A percentile compares a stretch with the other conserved stretches of the same genome.
phyloP scores from a whole-genome alignment of 1,140 invertebrate genomes.

The Panagrolaimus sp. region DNA sequence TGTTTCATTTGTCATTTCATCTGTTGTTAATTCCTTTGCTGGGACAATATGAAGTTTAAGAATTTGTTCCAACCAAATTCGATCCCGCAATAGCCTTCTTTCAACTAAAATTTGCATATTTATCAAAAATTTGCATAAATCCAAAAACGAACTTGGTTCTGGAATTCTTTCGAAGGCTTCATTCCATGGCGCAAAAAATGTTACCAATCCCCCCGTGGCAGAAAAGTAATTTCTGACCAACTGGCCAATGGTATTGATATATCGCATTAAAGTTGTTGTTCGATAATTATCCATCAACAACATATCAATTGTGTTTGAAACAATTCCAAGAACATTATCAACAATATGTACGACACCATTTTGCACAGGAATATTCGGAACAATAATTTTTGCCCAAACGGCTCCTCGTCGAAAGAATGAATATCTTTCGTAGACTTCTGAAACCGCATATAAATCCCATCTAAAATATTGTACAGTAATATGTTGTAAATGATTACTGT shows the following conservation, averaged over 20 bases:
- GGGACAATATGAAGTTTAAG: slow-evolving; percentile 59
- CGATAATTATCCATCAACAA: slow-evolving; percentile 57
- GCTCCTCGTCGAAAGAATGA: slow-evolving; percentile 52
- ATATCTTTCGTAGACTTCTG: slow-evolving; percentile 57
- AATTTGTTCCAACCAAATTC: slow-evolving; percentile 58
- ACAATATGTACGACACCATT: slow-evolving; percentile 59
- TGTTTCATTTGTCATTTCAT: slow-evolving; percentile 59
- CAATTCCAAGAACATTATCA: slow-evolving; percentile 58
- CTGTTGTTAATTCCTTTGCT: slow-evolving; percentile 57
- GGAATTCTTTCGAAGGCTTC: slow-evolving; percentile 59
- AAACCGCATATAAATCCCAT: slow-evolving; percentile 56
- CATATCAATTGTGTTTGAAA: slow-evolving; percentile 58
- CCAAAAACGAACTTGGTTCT: slow-evolving; percentile 32
- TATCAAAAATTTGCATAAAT: too few species aligned
- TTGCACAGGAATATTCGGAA: slow-evolving; percentile 59
- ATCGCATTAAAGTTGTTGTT: slow-evolving; percentile 58
- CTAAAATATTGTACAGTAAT: too few species aligned
- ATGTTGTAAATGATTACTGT: slow-evolving; percentile 21
- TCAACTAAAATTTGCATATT: slow-evolving; percentile 29
- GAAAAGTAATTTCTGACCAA: slow-evolving; percentile 56
- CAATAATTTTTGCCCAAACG: slow-evolving; percentile 59
- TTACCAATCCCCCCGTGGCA: slow-evolving; percentile 58
- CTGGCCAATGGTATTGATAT: slow-evolving; percentile 59
- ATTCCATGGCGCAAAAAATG: slow-evolving; percentile 59
- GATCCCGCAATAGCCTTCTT: slow-evolving; percentile 50